Evolutionary conservation across 2,113 vertebrate genomes (phyloP).

Genomic region (Lethenteron reissneri): DNA sequence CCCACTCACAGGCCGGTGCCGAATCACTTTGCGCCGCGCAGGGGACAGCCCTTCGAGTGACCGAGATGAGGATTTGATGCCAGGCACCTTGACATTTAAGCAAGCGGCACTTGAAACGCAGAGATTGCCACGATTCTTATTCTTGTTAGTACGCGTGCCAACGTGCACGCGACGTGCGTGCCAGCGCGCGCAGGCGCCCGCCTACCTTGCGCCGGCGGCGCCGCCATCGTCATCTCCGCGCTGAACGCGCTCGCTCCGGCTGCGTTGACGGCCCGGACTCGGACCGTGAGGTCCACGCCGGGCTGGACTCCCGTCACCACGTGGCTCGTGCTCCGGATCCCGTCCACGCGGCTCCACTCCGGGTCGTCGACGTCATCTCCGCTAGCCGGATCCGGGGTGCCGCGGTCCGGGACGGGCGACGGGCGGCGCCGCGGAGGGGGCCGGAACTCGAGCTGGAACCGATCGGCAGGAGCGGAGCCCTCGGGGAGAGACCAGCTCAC

Average conservation of each 20-base stretch:
- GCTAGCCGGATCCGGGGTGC: too few species aligned
- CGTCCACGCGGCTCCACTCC: slow-evolving; percentile 59
- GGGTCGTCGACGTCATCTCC: slow-evolving; percentile 19
- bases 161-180: too few species aligned
- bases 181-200: not conserved
- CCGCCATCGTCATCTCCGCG: slow-evolving; percentile 77
- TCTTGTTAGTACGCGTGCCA: too few species aligned
- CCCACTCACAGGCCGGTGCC: too few species aligned
- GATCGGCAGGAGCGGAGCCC: slow-evolving; percentile 71
- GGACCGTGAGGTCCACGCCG: slow-evolving; percentile 62
- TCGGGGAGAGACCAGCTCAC: slow-evolving; percentile 81
- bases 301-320: slow-evolving; percentile 63
- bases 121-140: too few species aligned
- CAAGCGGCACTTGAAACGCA: too few species aligned
- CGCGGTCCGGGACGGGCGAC: slow-evolving; percentile 23
- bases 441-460: slow-evolving; percentile 76
- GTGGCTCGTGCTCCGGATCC: slow-evolving; percentile 54
- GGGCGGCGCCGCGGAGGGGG: slow-evolving; percentile 17
- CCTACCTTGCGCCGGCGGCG: slow-evolving; percentile 63
- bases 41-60: too few species aligned
- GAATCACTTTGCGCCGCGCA: too few species aligned
- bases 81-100: too few species aligned
- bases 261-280: slow-evolving; percentile 77
- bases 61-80: too few species aligned
- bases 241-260: slow-evolving; percentile 81